Base-by-base conservation (phyloP, 2,113 vertebrate genomes). In the Oceanodroma tethys region DNA sequence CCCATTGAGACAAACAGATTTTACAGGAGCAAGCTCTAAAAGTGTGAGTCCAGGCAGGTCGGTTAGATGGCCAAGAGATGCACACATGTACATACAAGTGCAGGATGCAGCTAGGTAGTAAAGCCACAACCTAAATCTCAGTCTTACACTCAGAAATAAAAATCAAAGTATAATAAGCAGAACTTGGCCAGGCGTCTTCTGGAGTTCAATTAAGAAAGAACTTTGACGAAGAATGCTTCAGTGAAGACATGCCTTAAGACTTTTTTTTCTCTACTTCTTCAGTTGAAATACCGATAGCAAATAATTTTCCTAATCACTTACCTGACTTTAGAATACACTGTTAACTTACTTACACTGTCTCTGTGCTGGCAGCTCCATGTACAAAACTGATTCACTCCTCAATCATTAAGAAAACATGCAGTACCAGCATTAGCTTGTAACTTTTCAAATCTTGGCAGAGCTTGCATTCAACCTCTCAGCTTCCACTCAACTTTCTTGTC, bases 391-490 rank as follows among this genome's bases (percentile, higher is more conserved):
- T 90, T 81, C 67, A 90, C 80, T 93, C 55, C 76, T 86, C 83
- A 83, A 30, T 86, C 78, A 68, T 81, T 93, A 93, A 75, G 66
- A 91, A 97, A 97, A 93, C 56, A 84, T 47, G 66, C 93, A 87
- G 86, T 85, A 89, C 88, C 83, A 95, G 60, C 94, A 92, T 83
- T 90, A 93, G 67, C 71, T 86, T 88, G 86, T 93, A 94, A 95
- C 88, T 93, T 86, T 74, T 79, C 70, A 95, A 65, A 74, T 92
- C 88, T 95, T 96, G 96, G 94, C 96, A 96, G 81, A 91, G 68
- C 58, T 79, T 72, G 30, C 63, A 40, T 81, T 74, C 93, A 94
- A 74, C 86, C 60, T 94, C 83, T 95, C 95, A 95, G 76, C 73
- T 93, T 95, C 86, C 92, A 94, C 92, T 96, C 88, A 88, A 60